phyloP scores from a whole-genome alignment of 2,113 vertebrate species.

The Micronycteris hirsuta region DNA sequence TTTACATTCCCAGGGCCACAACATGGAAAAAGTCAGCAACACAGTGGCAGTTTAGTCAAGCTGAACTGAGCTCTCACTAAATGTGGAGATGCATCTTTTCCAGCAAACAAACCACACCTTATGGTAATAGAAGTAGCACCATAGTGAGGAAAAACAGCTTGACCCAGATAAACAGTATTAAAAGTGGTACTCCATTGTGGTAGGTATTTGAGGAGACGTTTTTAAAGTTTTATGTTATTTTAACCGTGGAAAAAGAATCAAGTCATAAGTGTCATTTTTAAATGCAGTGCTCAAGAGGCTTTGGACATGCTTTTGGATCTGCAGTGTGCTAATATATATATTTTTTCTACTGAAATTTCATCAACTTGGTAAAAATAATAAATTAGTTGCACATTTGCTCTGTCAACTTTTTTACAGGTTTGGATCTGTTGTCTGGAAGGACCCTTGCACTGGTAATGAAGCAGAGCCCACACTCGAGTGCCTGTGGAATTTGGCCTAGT shows the following conservation, averaged over 20 bases:
- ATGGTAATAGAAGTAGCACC: neutral
- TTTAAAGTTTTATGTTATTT: neutral
- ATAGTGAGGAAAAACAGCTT: neutral
- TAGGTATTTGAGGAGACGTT: neutral
- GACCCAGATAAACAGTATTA: neutral
- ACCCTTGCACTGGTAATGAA: too few species aligned
- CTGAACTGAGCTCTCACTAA: neutral
- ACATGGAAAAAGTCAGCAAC: neutral
- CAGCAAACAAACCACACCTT: rapidly evolving
- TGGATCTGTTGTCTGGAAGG: neutral
- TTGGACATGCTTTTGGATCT: neutral
- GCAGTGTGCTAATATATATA: neutral
- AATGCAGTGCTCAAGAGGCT: neutral
- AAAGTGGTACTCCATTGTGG: rapidly evolving
- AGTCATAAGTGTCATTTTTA: neutral
- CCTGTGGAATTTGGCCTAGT: neutral
- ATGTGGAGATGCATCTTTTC: rapidly evolving
- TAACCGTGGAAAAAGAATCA: neutral
- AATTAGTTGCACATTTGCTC: neutral
- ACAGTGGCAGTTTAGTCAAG: neutral
- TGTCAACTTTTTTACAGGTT: neutral
- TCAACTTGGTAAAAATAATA: neutral
- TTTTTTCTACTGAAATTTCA: neutral
- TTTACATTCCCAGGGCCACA: neutral
- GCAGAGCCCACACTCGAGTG: neutral